Base-by-base conservation (phyloP, 2,797 vertebrate species). In the Lycodopsis pacificus region DNA sequence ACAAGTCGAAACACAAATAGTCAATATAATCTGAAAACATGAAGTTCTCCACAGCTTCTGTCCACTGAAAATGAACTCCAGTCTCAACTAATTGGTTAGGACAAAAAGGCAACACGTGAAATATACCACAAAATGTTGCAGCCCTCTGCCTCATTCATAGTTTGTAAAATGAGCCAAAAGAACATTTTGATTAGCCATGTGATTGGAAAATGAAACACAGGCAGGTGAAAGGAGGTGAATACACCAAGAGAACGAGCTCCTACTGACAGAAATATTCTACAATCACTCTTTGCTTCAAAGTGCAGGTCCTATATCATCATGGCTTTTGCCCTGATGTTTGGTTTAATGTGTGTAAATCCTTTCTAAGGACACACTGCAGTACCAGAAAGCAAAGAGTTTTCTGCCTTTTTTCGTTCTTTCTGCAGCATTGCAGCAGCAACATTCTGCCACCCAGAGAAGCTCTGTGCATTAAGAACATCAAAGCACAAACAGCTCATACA, bases 401-500 rank as follows among this genome's bases (percentile, higher is more conserved):
- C 57, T 63, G 61, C 48, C 54, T 46, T 69, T 82, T 76, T 74
- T 62, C 34, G n/a, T 57, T 77, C 63, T 19, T 9, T 75, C 71
- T 68, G 62, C 79, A 77, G 49, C 68, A 76, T 10, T 66, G 72
- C 74, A 63, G 72, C 17, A 11, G 73, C 53, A 76, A 78, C 69
- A 46, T n/a, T 58, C 65, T 61, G 74, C 76, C 80, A 53, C 81
- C 48, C 67, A 73, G 65, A 86, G 77, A 84, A 82, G 70, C 80
- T 84, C 58, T 78, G 68, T 78, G 77, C 71, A 73, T 69, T 71
- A 68, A 83, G 77, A 72, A 84, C 81, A 89, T 79, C 87, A 88
- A 87, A 90, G 88, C 82, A 66, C 71, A 69, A 85, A 81, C 66
- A 64, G 54, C 70, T 85, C 66, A 86, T 80, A 81, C 73, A 86